Percentiles rank a stretch among this genome's conserved stretches.
Conservation (phyloP, 2,888 invertebrate species). For the Mythimna lalbum region DNA sequence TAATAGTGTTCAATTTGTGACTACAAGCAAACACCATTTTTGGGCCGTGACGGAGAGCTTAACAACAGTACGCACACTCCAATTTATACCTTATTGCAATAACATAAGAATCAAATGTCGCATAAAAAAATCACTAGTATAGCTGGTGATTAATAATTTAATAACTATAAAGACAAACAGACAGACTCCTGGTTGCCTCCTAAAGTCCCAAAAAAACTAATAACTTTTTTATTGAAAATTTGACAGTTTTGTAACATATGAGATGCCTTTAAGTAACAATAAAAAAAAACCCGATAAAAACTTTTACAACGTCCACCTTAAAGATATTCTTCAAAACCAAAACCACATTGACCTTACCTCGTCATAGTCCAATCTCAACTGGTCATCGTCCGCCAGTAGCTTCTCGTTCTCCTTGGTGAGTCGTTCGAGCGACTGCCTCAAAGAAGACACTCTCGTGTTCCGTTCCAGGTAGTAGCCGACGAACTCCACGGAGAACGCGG, state of each 20-base stretch:
- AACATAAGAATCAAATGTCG: neutral
- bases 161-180: neutral
- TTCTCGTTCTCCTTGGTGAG: conserved; percentile 94
- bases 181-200: neutral
- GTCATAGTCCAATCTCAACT: conserved; percentile 94
- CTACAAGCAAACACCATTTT: conserved; percentile 8
- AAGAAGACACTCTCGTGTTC: conserved; percentile 94
- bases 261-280: too few relatives aligned
- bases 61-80: neutral
- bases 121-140: too few relatives aligned
- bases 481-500: conserved; percentile 98
- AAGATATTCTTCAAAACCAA: neutral
- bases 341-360: conserved; percentile 85
- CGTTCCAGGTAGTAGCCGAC: conserved; percentile 98
- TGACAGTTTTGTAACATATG: neutral
- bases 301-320: too few relatives aligned
- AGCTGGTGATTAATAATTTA: neutral
- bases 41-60: neutral
- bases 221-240: neutral
- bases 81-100: neutral
- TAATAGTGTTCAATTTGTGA: neutral
- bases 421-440: conserved; percentile 94
- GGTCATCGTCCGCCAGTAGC: conserved; percentile 94
- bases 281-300: too few relatives aligned
- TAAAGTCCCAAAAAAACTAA: neutral